These are phyloP conservation scores for Yponomeuta sedellus DNA, from an alignment of 2,888 invertebrate genomes.

Conservation along the genomic window DNA sequence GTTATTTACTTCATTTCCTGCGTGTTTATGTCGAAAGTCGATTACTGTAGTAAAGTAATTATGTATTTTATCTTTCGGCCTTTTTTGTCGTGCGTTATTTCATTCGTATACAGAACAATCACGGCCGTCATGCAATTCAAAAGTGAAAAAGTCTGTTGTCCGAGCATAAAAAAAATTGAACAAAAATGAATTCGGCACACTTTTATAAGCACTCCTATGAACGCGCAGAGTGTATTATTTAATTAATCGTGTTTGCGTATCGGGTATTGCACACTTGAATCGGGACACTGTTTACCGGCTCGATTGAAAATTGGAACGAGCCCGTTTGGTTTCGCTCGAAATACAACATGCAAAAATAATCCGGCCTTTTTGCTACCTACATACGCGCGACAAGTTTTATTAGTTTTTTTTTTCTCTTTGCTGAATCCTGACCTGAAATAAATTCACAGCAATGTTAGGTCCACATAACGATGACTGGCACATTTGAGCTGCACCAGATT, in stretches of 20 bases:
- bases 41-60: too few relatives aligned
- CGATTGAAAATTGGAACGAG: conserved; percentile 5
- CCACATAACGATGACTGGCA: neutral
- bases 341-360: neutral
- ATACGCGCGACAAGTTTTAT: conserved; percentile 12
- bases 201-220: neutral
- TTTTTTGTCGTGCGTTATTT: too few relatives aligned
- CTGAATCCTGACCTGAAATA: conserved; percentile 14
- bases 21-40: too few relatives aligned
- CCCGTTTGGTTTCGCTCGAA: neutral
- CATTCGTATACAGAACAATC: too few relatives aligned
- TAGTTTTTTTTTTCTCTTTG: conserved; percentile 6
- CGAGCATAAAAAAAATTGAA: neutral
- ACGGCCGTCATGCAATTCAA: too few relatives aligned
- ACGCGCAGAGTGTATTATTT: neutral
- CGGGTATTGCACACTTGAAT: conserved; percentile 4
- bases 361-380: neutral
- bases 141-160: too few relatives aligned
- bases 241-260: neutral
- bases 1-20: too few relatives aligned
- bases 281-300: neutral
- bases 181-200: neutral
- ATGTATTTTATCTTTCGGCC: too few relatives aligned
- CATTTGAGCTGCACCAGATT: neutral
- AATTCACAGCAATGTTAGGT: neutral